Conservation (phyloP, 2,888 invertebrate genomes). For the Octodonta nipae region DNA sequence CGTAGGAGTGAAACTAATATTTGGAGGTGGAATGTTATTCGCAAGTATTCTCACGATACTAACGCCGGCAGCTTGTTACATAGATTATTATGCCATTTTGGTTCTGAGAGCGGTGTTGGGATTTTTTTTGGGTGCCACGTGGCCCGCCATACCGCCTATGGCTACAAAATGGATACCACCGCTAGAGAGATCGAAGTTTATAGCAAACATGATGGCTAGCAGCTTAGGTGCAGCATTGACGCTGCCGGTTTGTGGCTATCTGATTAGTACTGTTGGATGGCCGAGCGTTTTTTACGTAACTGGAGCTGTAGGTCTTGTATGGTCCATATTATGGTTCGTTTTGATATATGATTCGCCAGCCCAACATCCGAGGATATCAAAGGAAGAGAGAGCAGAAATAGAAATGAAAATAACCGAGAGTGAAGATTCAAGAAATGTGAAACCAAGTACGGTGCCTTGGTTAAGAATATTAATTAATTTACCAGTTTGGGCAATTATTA, state of each 20-base stretch:
- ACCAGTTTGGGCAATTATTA: constrained; percentile 75
- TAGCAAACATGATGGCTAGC: constrained; percentile 86
- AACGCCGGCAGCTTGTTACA: constrained; percentile 62
- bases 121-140: constrained; percentile 60
- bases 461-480: constrained; percentile 49
- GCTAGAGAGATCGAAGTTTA: constrained; percentile 82
- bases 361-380: constrained; percentile 66
- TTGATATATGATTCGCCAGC: constrained; percentile 70
- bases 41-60: constrained; percentile 70
- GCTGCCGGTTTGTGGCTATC: constrained; percentile 73
- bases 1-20: constrained; percentile 68
- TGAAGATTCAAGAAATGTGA: constrained; percentile 22
- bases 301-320: constrained; percentile 58
- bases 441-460: constrained; percentile 58
- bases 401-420: constrained; percentile 50
- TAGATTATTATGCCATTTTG: constrained; percentile 56
- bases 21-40: constrained; percentile 73
- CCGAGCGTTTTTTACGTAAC: constrained; percentile 82
- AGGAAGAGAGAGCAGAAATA: constrained; percentile 52
- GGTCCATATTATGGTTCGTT: constrained; percentile 73
- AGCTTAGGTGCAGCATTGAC: constrained; percentile 84
- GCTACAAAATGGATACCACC: constrained; percentile 92
- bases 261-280: constrained; percentile 74
- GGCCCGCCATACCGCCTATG: constrained; percentile 88
- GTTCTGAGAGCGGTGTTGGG: constrained; percentile 50